Evolutionary conservation across 2,888 invertebrate species (phyloP), one percentile per base, ranked within the genome.

Genomic region (Trachelus stipa): DNA sequence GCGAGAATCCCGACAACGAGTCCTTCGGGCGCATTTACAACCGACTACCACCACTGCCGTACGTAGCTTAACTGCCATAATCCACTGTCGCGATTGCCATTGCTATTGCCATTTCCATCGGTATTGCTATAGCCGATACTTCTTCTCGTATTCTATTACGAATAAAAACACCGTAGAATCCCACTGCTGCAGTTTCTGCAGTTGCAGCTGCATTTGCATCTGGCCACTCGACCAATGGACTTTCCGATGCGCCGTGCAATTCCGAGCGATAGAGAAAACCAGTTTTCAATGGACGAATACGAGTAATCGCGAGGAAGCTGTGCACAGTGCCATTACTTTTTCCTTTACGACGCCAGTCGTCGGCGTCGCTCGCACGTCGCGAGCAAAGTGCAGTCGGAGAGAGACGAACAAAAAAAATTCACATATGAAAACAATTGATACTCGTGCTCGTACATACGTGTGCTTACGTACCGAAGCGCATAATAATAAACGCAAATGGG

Each of bases 11-110:
- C 23, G 56, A 56, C 56, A 56, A 56, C 56, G 56, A 56, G 56
- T 56, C 56, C 23, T 85, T 83, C 82, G 77, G 81, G 77, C 77
- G 81, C 76, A 78, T 74, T 77, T 12, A 68, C 79, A 78, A 82
- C 81, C 81, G 79, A 82, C 79, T 73, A 69, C 81, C 78, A 82
- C 23, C 78, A 82, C 23, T 56, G 56, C 23, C 9, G 56, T 56
- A 56, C 23, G 23, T 56, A 56, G 56, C 56, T 56, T 56, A 56
- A 56, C 56, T 56, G 56, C 56, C 56, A 56, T 56, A 15, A 23
- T 56, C 56, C 9, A 56, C 23, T 2, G 23, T 23, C 56, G 56
- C 56, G 15, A 56, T 56, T 56, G 56, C 56, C 56, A 56, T 56
- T 56, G 56, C 56, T 15, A 56, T 56, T 56, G 56, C 56, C 56